These are phyloP conservation scores for Sarcophaga carnaria DNA, from an alignment of 2,888 invertebrate species.

Conservation along the genomic window DNA sequence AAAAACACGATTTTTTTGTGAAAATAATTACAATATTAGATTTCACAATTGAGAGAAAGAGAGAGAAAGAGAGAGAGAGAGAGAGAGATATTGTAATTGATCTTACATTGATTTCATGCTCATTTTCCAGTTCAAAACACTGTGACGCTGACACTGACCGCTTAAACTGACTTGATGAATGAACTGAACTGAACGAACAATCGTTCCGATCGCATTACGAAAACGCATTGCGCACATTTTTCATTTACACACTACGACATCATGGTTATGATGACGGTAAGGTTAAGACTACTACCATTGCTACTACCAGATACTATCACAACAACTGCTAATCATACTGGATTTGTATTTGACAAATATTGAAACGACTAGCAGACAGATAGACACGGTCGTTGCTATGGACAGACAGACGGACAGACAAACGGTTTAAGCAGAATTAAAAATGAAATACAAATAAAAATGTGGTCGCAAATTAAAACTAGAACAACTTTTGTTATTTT, in stretches of 20 bases:
- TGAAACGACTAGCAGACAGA: conserved; percentile 1
- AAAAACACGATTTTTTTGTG: neutral
- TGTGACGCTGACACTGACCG: conserved; percentile 69
- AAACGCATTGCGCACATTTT: conserved; percentile 63
- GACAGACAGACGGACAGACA: conserved; percentile 23
- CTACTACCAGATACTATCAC: conserved; percentile 38
- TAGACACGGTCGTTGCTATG: neutral
- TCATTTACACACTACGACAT: conserved; percentile 38
- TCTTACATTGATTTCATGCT: conserved; percentile 59
- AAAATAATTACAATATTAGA: conserved; percentile 27
- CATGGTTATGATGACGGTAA: conserved; percentile 37
- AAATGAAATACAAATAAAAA: conserved; percentile 32
- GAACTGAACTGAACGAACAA: conserved; percentile 39
- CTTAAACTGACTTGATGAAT: conserved; percentile 62
- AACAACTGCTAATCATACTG: neutral
- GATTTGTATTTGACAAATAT: conserved; percentile 44
- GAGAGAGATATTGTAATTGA: conserved; percentile 34
- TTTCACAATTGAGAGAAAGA: conserved; percentile 18
- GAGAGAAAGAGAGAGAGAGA: no score
- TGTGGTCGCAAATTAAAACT: conserved; percentile 64
- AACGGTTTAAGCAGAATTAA: neutral
- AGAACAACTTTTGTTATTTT: conserved; percentile 69
- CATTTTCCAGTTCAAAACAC: conserved; percentile 67
- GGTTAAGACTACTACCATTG: conserved; percentile 50
- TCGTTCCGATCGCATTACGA: conserved; percentile 21